A percentile compares a stretch with the other conserved stretches of the same genome.
phyloP scores from a whole-genome alignment of 2,888 invertebrate species.

The Chesias legatella region DNA sequence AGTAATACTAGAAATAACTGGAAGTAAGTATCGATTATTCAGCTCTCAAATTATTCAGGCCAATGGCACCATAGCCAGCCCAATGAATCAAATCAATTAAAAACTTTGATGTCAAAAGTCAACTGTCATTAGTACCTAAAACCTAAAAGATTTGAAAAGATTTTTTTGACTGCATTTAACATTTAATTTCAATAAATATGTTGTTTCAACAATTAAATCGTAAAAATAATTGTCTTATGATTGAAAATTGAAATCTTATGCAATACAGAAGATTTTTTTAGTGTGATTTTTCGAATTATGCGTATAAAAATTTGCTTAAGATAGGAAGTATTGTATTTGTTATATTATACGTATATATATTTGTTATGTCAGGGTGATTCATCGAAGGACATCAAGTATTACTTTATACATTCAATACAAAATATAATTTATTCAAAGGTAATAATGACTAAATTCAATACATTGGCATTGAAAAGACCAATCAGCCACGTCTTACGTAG shows the following conservation, averaged over 20 bases:
- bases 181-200: no score
- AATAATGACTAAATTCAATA: conserved; percentile 2
- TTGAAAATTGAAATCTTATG: conserved; percentile 2
- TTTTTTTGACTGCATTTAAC: no score
- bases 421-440: neutral
- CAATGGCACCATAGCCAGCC: no score
- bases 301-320: neutral
- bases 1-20: no score
- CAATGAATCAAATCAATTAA: no score
- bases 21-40: no score
- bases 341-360: neutral
- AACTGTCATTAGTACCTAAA: no score
- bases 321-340: neutral
- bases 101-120: no score
- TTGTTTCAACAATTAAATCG: conserved; percentile 24
- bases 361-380: conserved; percentile 6
- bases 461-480: neutral
- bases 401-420: conserved; percentile 1
- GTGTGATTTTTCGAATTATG: conserved; percentile 4
- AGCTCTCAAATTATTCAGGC: no score
- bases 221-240: conserved; percentile 24
- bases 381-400: conserved; percentile 1
- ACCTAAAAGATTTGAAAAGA: no score
- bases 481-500: conserved; percentile 1
- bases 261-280: conserved; percentile 8